Base-by-base conservation (phyloP, 2,888 invertebrate genomes). In the Philaethria dido region DNA sequence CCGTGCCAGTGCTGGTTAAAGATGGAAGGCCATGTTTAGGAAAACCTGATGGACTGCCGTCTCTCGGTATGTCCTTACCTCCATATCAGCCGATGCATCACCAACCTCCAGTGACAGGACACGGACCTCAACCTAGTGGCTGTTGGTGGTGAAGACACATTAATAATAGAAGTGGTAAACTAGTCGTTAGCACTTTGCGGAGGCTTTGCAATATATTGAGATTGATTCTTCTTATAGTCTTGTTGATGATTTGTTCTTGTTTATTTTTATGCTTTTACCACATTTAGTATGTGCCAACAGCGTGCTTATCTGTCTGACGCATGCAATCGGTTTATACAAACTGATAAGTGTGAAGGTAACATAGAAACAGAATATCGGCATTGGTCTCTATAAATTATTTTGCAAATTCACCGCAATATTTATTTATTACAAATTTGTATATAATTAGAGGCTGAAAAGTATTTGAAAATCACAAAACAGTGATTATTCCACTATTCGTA, bases 1-100 rank as follows among this genome's bases (percentile, higher is more conserved):
- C 99, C 0, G 98, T 99, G 0, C 99, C 99, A 0, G 98, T 99
- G 0, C 87, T 99, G 62, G 98, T 99, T 4, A 95, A 98, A 66
- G 99, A 99, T 78, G 99, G 99, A 0, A 97, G 98, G 82, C 98
- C 98, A 0, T 99, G 98, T 79, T 88, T 96, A 13, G 94, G 94
- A 9, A 93, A 93, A 75, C 89, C 94, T 2, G 94, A 93, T 55
- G 94, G 94, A 0, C 91, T 85, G 44, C 89, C 90, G 0, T 88
- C 90, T 0, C 73, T 89, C 33, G 93, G 94, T 50, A 85, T 93
- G 83, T 79, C 91, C 0, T 73, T 93, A 62, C 93, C 94, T 0
- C 93, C 94, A 1, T 92, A 91, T 74, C 92, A 91, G 72, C 85
- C 87, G 20, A 84, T 88, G 84, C 92, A 89, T 70, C 90, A 89